Evolutionary conservation across 2,797 vertebrate genomes (phyloP).

Genomic region (Anniella stebbinsi): DNA sequence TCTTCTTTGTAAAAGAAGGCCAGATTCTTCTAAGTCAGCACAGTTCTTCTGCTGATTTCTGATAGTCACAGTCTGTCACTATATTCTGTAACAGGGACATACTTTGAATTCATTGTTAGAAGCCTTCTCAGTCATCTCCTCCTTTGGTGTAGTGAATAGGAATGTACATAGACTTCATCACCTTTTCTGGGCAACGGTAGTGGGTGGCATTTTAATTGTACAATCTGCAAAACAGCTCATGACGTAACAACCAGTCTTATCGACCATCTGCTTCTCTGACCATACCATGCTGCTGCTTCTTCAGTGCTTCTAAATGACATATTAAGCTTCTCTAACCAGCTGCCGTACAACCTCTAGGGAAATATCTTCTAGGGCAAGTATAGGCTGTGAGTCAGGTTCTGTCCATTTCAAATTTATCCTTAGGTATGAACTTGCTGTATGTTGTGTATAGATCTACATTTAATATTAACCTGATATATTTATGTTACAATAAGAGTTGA

Average conservation of each 20-base stretch:
- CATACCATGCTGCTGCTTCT: not conserved
- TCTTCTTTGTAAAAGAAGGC: not conserved
- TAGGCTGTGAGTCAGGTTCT: not conserved
- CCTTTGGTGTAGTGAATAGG: not conserved
- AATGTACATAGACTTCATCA: not conserved
- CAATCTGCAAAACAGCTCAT: conserved; percentile 2
- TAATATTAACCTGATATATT: conserved; percentile 9
- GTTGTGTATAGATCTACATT: not conserved
- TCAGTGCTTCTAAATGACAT: conserved; percentile 12
- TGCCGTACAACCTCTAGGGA: conserved; percentile 12
- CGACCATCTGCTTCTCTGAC: conserved; percentile 34
- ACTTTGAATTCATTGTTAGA: not conserved
- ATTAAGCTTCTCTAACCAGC: conserved; percentile 23
- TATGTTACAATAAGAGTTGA: not conserved
- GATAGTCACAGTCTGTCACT: not conserved
- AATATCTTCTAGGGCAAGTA: not conserved
- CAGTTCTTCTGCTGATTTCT: not conserved
- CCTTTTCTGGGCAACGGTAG: conserved; percentile 2
- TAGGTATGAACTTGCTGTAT: not conserved
- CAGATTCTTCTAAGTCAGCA: not conserved
- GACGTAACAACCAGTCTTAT: conserved; percentile 16
- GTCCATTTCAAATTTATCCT: not conserved
- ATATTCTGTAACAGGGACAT: not conserved
- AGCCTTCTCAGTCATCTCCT: not conserved
- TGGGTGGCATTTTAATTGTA: conserved; percentile 1